Evolutionary conservation across 2,888 invertebrate species (phyloP), one percentile per base, ranked within the genome.

Genomic region (Orthosia gothica): DNA sequence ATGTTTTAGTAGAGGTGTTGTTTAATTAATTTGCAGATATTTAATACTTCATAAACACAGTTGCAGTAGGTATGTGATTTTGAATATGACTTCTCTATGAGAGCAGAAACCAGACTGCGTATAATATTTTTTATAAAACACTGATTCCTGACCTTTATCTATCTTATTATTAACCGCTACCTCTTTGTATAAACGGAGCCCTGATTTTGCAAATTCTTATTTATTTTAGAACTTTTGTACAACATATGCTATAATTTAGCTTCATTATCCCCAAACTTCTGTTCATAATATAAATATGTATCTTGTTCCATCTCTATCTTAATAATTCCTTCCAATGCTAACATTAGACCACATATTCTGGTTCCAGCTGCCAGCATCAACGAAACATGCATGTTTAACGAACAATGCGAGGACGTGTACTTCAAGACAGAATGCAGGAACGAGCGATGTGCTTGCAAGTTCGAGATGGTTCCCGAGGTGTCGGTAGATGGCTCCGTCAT

Each of bases 371-470:
- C 97, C 68, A 97, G 97, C 84, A 97, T 98, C 89, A 98, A 98
- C 97, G 98, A 98, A 92, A 97, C 98, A 62, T 99, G 98, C 91
- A 97, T 97, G 92, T 99, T 98, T 97, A 97, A 97, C 94, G 98
- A 98, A 92, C 98, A 99, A 95, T 98, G 98, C 96, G 98, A 98
- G 92, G 97, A 97, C 79, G 96, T 97, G 86, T 97, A 97, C 84
- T 97, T 97, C 89, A 97, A 98, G 95, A 98, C 98, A 49, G 98
- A 98, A 93, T 98, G 98, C 93, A 97, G 98, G 77, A 98, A 98
- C 92, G 97, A 98, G 45, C 96, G 98, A 5, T 98, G 98, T 93
- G 97, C 97, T 67, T 99, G 98, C 94, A 97, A 97, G 87, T 98
- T 98, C 96, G 98, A 98, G 91, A 98, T 98, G 97, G 97, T 97